Evolutionary conservation across 2,797 vertebrate species (phyloP).

Genomic region (Malacoraja senta): DNA sequence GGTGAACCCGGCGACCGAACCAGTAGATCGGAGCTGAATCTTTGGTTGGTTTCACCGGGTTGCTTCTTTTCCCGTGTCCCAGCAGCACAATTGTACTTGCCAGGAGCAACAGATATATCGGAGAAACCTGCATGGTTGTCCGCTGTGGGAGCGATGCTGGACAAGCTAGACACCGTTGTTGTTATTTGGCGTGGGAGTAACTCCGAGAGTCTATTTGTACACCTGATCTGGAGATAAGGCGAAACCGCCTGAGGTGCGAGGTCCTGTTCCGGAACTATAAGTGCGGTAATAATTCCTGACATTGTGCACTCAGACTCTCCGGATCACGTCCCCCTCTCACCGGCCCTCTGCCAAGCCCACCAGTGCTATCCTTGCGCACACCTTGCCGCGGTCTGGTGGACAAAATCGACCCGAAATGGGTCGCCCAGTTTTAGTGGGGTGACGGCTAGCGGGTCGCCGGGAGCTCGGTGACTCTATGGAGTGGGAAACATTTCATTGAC

Average conservation of each 20-base stretch:
- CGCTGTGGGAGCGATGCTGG: fast-evolving
- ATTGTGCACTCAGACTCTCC: neutral
- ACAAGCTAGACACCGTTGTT: too few relatives aligned
- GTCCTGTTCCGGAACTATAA: too few relatives aligned
- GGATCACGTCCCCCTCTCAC: neutral
- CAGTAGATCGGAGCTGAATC: too few relatives aligned
- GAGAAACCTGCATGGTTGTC: neutral
- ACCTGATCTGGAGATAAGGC: neutral
- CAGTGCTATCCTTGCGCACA: neutral
- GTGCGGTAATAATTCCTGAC: neutral
- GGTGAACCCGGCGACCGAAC: too few relatives aligned
- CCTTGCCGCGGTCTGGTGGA: neutral
- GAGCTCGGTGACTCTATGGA: neutral
- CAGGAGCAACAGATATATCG: neutral
- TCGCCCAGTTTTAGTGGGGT: too few relatives aligned
- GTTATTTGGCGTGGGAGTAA: too few relatives aligned
- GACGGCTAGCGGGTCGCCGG: too few relatives aligned
- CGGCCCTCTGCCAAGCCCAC: neutral
- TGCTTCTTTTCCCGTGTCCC: neutral
- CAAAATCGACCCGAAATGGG: too few relatives aligned
- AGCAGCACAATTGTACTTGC: neutral
- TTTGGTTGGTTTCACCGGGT: too few relatives aligned
- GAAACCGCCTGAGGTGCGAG: too few relatives aligned
- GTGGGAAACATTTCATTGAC: neutral
- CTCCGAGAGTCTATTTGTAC: neutral